A percentile compares a stretch with the other conserved stretches of the same genome.
These are phyloP conservation scores for Sebastes schlegelii DNA, from an alignment of 2,113 vertebrate genomes.

Conservation along the genomic window DNA sequence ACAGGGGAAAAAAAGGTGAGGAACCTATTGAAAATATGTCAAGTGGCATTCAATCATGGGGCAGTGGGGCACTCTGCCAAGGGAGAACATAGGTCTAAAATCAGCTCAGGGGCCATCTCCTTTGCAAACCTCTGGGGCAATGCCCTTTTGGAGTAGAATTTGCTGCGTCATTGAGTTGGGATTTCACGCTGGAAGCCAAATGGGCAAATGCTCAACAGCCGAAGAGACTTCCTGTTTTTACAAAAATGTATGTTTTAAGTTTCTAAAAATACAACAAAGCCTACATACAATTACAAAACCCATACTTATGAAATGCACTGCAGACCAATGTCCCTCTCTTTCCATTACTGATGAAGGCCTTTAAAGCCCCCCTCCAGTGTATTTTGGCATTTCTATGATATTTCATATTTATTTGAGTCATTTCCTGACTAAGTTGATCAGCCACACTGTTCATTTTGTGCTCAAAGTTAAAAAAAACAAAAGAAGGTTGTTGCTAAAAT, in stretches of 20 bases:
- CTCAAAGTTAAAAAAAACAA: no score
- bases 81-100: slow-evolving; percentile 52
- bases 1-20: slow-evolving; percentile 80
- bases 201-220: no score
- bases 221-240: background rate
- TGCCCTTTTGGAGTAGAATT: slow-evolving; percentile 69
- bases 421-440: no score
- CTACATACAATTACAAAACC: background rate
- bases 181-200: slow-evolving; percentile 51
- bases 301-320: background rate
- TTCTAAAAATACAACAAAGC: no score
- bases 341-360: background rate
- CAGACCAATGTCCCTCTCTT: background rate
- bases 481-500: no score
- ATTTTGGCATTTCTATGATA: no score
- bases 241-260: background rate
- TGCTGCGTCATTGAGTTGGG: slow-evolving; percentile 73
- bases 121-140: slow-evolving; percentile 45
- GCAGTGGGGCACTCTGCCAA: slow-evolving; percentile 67
- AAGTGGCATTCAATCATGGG: slow-evolving; percentile 76
- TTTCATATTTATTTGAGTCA: no score
- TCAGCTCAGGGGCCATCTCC: slow-evolving; percentile 63
- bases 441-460: no score
- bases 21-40: slow-evolving; percentile 83
- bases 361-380: background rate